phyloP scores from a whole-genome alignment of 2,797 vertebrate genomes.

The Lepilemur septentrionalis region DNA sequence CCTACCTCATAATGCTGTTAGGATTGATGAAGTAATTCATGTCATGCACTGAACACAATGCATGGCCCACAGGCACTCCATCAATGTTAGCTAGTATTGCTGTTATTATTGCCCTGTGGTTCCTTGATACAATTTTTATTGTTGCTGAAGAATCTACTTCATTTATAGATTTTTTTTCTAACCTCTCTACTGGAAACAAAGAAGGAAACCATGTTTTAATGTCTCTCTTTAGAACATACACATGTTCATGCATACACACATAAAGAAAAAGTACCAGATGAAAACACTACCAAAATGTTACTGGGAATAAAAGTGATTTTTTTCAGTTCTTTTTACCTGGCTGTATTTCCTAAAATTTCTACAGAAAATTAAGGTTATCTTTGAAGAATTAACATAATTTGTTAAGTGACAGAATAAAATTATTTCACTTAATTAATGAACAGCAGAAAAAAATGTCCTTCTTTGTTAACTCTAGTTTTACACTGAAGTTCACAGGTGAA shows the following conservation, averaged over 20 bases:
- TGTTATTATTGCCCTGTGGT: neutral
- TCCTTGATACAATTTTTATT: neutral
- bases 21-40: neutral
- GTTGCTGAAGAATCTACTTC: neutral
- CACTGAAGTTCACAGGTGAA: slow-evolving; percentile 60
- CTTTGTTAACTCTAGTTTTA: slow-evolving; percentile 52
- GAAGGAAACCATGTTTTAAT: neutral
- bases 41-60: neutral
- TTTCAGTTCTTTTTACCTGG: neutral
- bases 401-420: neutral
- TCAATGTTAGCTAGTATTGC: neutral
- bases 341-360: slow-evolving; percentile 42
- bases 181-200: neutral
- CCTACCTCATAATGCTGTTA: neutral
- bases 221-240: neutral
- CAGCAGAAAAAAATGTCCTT: neutral
- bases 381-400: slow-evolving; percentile 24
- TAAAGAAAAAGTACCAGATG: neutral
- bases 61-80: neutral
- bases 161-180: neutral
- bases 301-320: neutral
- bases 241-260: neutral
- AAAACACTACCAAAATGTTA: neutral
- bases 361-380: slow-evolving; percentile 41
- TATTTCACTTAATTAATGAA: slow-evolving; percentile 18